Percentiles rank a stretch among this genome's conserved stretches.
Conservation (phyloP, 2,888 invertebrate genomes). For the Athalia circularis region DNA sequence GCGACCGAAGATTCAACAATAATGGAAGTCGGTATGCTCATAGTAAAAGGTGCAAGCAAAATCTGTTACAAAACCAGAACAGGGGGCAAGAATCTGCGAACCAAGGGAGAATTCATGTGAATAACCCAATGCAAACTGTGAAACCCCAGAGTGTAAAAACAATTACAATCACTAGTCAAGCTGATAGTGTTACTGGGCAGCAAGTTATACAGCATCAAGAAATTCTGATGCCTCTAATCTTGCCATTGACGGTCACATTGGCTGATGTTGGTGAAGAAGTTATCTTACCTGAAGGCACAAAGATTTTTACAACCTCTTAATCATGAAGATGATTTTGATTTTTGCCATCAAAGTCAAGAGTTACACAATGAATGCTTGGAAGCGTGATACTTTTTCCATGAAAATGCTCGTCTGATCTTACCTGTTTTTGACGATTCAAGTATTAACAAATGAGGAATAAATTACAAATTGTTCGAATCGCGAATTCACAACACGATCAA, state of each 20-base stretch:
- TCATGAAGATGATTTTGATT: constrained; percentile 16
- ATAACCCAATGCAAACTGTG: constrained; percentile 51
- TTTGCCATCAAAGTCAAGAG: neutral
- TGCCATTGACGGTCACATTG: constrained; percentile 70
- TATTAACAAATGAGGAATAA: neutral
- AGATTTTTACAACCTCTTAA: constrained; percentile 70
- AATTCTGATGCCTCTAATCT: constrained; percentile 70
- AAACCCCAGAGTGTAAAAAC: constrained; percentile 70
- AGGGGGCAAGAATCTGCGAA: constrained; percentile 41
- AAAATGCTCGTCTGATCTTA: constrained; percentile 14
- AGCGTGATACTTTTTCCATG: constrained; percentile 15
- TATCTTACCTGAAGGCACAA: constrained; percentile 70
- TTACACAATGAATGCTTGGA: neutral
- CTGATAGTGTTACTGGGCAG: constrained; percentile 61
- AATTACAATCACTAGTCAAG: constrained; percentile 68
- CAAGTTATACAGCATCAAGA: constrained; percentile 70
- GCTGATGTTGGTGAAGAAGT: constrained; percentile 71
- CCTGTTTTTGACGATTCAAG: neutral
- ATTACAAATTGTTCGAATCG: neutral
- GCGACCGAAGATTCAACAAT: constrained; percentile 71
- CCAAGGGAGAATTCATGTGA: constrained; percentile 49
- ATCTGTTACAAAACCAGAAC: constrained; percentile 64
- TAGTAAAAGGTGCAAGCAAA: constrained; percentile 71
- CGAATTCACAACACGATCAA: neutral
- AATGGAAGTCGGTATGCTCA: constrained; percentile 72